Conservation (phyloP, 2,888 invertebrate genomes). For the Trichopria drosophilae region DNA sequence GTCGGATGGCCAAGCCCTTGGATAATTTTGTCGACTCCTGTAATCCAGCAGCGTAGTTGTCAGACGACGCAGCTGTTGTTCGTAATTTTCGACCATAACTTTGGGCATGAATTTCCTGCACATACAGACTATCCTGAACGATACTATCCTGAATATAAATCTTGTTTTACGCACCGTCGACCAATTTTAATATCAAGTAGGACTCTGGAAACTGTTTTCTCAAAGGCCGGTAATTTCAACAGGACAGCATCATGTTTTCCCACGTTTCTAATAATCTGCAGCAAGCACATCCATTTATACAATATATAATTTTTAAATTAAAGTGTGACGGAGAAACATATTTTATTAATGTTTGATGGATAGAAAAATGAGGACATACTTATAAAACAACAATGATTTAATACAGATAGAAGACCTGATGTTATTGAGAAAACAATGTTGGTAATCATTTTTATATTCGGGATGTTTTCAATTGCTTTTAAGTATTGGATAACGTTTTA, state of each 20-base stretch:
- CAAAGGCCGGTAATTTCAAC: conserved; percentile 77
- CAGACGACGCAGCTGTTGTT: conserved; percentile 78
- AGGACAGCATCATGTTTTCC: conserved; percentile 74
- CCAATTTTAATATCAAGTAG: conserved; percentile 82
- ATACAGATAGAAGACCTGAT: too few species aligned
- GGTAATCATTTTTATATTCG: conserved; percentile 1
- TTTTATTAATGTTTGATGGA: too few species aligned
- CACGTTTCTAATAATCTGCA: conserved; percentile 80
- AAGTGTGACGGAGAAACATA: too few species aligned
- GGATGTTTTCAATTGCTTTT: neutral
- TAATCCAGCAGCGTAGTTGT: conserved; percentile 84
- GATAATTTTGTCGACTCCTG: conserved; percentile 68
- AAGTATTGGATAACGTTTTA: neutral
- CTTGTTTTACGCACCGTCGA: conserved; percentile 66
- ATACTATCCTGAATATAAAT: conserved; percentile 50
- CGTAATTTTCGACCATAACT: conserved; percentile 84
- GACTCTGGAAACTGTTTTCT: conserved; percentile 81
- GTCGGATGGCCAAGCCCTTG: conserved; percentile 72
- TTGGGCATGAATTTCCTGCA: conserved; percentile 86
- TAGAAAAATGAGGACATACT: too few species aligned
- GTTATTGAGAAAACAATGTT: neutral
- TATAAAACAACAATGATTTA: too few species aligned
- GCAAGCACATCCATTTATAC: conserved; percentile 43
- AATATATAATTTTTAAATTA: conserved; percentile 11
- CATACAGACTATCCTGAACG: conserved; percentile 60